Evolutionary conservation across 2,113 vertebrate genomes (phyloP).

Genomic region (Aptenodytes forsteri): DNA sequence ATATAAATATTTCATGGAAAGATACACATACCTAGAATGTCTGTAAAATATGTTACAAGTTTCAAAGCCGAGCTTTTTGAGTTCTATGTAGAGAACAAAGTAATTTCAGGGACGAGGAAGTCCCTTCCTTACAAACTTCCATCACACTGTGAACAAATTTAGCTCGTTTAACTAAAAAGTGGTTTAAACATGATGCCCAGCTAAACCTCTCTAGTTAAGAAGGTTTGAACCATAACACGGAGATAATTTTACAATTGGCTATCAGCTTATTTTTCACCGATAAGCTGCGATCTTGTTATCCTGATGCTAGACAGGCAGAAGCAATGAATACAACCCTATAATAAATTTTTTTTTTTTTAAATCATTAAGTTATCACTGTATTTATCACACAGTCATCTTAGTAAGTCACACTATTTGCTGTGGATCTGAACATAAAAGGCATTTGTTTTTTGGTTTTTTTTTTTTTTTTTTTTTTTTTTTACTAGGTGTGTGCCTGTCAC

Average conservation of each 20-base stretch:
- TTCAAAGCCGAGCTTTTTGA: not conserved
- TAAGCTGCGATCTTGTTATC: not conserved
- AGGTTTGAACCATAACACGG: not conserved
- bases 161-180: not conserved
- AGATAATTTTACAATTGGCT: not conserved
- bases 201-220: not conserved
- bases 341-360: too few species aligned
- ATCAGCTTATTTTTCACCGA: not conserved
- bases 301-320: not conserved
- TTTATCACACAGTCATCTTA: not conserved
- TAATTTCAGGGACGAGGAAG: not conserved
- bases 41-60: not conserved
- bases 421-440: not conserved
- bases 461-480: not conserved
- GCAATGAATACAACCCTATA: not conserved
- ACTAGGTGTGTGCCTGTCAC: not conserved
- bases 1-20: not conserved
- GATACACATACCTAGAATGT: not conserved
- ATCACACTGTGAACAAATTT: not conserved
- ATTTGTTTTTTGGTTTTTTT: too few species aligned
- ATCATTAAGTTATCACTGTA: not conserved
- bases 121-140: not conserved
- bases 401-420: not conserved
- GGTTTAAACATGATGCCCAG: not conserved
- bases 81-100: not conserved